A percentile compares a stretch with the other conserved stretches of the same genome.
phyloP scores from a whole-genome alignment of 2,888 invertebrate genomes.

The Hypselothyrea guttata region DNA sequence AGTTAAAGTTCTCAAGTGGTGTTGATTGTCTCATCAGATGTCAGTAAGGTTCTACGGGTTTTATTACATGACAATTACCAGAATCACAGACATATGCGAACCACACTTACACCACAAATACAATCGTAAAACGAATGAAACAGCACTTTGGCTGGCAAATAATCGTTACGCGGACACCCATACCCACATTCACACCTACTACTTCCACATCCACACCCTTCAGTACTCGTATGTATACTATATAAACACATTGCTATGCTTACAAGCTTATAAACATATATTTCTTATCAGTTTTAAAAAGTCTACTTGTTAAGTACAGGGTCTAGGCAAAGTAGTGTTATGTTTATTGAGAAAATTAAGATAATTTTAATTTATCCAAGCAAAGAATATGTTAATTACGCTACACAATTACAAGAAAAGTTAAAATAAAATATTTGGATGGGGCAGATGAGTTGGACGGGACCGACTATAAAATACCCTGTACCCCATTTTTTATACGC shows the following conservation, averaged over 20 bases:
- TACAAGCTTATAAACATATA: neutral
- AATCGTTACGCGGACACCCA: slow-evolving; percentile 43
- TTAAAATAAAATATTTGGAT: too few species aligned
- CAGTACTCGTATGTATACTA: neutral
- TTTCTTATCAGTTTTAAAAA: too few species aligned
- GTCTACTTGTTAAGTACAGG: too few species aligned
- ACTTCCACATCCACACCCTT: neutral
- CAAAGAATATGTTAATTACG: too few species aligned
- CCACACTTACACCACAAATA: slow-evolving; percentile 39
- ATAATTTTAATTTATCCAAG: too few species aligned
- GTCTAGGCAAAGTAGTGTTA: too few species aligned
- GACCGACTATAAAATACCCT: too few species aligned
- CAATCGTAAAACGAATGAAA: slow-evolving; percentile 64
- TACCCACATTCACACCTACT: slow-evolving; percentile 11
- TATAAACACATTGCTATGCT: neutral
- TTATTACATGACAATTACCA: slow-evolving; percentile 73
- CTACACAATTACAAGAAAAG: too few species aligned
- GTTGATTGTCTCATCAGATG: slow-evolving; percentile 41
- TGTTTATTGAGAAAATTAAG: too few species aligned
- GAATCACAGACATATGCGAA: slow-evolving; percentile 59
- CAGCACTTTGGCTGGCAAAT: slow-evolving; percentile 50
- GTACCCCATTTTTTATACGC: too few species aligned
- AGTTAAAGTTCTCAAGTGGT: slow-evolving; percentile 19
- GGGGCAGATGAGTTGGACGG: too few species aligned
- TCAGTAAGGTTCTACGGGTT: slow-evolving; percentile 33